phyloP scores from a whole-genome alignment of 2,888 invertebrate species.

The Portevinia maculata region DNA sequence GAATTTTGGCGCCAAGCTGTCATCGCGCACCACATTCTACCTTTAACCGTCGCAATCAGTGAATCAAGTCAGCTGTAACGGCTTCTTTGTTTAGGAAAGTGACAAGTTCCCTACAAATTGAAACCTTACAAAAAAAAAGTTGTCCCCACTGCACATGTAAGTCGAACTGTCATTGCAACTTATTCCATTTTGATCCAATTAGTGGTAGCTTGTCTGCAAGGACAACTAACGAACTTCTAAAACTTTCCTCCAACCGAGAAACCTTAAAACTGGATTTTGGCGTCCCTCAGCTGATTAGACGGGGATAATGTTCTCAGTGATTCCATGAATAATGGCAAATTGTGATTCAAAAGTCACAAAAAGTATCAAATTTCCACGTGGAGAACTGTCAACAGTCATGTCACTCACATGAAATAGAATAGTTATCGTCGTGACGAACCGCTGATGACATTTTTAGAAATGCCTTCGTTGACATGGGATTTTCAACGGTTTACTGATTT shows the following conservation, averaged over 20 bases:
- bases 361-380: conserved; percentile 73
- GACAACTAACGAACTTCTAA: conserved; percentile 62
- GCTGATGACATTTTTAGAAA: conserved; percentile 56
- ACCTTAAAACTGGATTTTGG: conserved; percentile 64
- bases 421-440: conserved; percentile 41
- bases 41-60: conserved; percentile 53
- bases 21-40: conserved; percentile 18
- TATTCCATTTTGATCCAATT: conserved; percentile 70
- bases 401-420: conserved; percentile 47
- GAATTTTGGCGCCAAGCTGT: conserved; percentile 57
- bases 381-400: conserved; percentile 72
- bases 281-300: conserved; percentile 43
- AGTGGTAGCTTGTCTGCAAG: conserved; percentile 60
- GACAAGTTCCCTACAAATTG: conserved; percentile 28
- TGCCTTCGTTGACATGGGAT: conserved; percentile 68
- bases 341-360: conserved; percentile 35
- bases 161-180: conserved; percentile 56
- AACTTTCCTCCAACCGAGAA: conserved; percentile 43
- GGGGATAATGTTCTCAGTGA: conserved; percentile 41
- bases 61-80: conserved; percentile 57
- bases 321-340: conserved; percentile 60
- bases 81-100: conserved; percentile 25
- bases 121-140: conserved; percentile 53
- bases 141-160: conserved; percentile 8
- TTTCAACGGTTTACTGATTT: conserved; percentile 68